These are phyloP conservation scores for Temnopleurus reevesii DNA, from an alignment of 53 echinoderm and acorn worm species.

Conservation along the genomic window DNA sequence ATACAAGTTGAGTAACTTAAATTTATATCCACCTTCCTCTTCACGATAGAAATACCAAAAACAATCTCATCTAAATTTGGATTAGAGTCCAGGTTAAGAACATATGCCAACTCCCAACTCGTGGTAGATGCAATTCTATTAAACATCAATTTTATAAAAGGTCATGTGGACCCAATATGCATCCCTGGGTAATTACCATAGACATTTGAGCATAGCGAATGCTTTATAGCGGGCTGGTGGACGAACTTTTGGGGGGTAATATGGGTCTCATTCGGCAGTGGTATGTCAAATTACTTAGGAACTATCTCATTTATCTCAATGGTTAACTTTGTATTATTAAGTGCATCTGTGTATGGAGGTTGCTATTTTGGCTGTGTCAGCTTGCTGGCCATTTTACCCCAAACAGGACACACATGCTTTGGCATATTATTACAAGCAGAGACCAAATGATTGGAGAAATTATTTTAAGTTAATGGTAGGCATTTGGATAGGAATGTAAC, in stretches of 20 bases:
- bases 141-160: constrained; percentile 2
- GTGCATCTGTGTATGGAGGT: neutral
- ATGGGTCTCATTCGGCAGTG: neutral
- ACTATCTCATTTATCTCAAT: neutral
- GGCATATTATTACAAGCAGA: too few species aligned
- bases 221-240: too few species aligned
- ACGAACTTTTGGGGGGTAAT: neutral
- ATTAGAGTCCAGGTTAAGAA: neutral
- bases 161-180: neutral
- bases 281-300: neutral
- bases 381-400: too few species aligned
- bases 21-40: too few species aligned
- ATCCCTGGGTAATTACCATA: neutral
- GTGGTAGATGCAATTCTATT: constrained; percentile 3
- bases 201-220: neutral
- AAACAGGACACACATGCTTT: too few species aligned
- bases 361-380: too few species aligned
- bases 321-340: neutral
- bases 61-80: neutral
- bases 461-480: too few species aligned
- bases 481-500: too few species aligned
- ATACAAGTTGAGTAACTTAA: too few species aligned
- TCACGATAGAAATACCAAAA: neutral
- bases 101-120: neutral
- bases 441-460: too few species aligned